Base-by-base conservation (phyloP, 2,113 vertebrate species). In the Carassius auratus region DNA sequence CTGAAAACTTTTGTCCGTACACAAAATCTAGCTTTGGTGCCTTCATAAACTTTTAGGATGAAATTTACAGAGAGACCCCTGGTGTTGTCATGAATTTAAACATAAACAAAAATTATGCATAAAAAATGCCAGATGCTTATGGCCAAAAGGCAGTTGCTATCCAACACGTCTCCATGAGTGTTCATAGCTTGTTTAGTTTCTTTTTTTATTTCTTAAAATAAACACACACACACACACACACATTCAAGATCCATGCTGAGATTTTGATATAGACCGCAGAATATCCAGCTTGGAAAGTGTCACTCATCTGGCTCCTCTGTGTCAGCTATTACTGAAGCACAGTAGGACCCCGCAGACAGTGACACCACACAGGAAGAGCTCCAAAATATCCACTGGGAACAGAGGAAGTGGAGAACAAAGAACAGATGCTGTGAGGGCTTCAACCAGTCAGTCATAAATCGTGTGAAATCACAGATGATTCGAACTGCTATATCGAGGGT, bases 261-360 rank as follows among this genome's bases (percentile, higher is more conserved):
- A 79, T 64, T 61, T 13, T 78, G 66, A 78, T 19, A 80, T 30
- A 42, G 59, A 45, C 30, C 48, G 73, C 17, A 42, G 85, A 89
- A 85, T 30, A 17, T 52, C 82, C 87, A 71, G 85, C 76, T 80
- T 68, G n/a, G 48, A 21, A 26, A 23, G 48, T 76, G 71, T 73
- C 74, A 62, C 30, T 64, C 36, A 81, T 75, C 23, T 33, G 68
- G 68, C 69, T 76, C 30, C 73, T 77, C 42, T 84, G 19, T 83
- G 55, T 38, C 76, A 82, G 42, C 21, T 12, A 48, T 77, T 78
- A 50, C 71, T 64, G 64, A 80, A 68, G 73, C 57, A 17, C 33
- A 52, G 59, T 61, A 10, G 71, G 36, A 59, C 26, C 30, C 77
- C 8, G 17, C 30, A 10, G 69, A 74, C 78, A 26, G 59, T 48